phyloP scores from a whole-genome alignment of 2,113 vertebrate genomes.

The Pheucticus melanocephalus region DNA sequence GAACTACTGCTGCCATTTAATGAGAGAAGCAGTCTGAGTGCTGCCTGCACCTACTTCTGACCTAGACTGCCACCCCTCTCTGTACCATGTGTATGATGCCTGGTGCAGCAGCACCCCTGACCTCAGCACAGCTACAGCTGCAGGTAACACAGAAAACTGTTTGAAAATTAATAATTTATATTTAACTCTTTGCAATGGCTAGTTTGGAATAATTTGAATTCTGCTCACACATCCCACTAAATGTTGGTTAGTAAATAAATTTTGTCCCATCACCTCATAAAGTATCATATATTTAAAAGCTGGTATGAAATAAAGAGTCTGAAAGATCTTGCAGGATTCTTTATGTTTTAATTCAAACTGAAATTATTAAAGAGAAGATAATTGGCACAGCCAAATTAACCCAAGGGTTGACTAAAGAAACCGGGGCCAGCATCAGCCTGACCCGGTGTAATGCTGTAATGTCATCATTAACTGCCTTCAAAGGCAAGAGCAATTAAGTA shows the following conservation, averaged over 20 bases:
- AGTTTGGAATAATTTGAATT: background rate
- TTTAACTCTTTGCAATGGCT: background rate
- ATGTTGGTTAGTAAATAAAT: background rate
- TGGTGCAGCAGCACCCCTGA: background rate
- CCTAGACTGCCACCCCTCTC: background rate
- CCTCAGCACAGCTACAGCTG: background rate
- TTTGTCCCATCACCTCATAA: background rate
- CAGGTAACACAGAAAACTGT: background rate
- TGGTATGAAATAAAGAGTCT: background rate
- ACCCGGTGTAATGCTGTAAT: background rate
- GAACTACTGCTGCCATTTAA: background rate
- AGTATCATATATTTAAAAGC: background rate
- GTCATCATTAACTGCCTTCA: background rate
- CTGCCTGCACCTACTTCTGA: background rate
- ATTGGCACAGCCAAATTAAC: background rate
- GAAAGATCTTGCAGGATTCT: background rate
- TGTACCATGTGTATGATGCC: accelerated
- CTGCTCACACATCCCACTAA: background rate
- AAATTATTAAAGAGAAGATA: background rate
- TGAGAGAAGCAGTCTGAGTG: background rate
- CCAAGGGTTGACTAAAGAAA: background rate
- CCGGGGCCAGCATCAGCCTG: background rate
- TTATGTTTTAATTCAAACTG: background rate
- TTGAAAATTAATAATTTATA: background rate
- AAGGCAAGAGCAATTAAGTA: background rate